These are phyloP conservation scores for Kryptolebias marmoratus DNA, from an alignment of 2,113 vertebrate species.

Conservation along the genomic window DNA sequence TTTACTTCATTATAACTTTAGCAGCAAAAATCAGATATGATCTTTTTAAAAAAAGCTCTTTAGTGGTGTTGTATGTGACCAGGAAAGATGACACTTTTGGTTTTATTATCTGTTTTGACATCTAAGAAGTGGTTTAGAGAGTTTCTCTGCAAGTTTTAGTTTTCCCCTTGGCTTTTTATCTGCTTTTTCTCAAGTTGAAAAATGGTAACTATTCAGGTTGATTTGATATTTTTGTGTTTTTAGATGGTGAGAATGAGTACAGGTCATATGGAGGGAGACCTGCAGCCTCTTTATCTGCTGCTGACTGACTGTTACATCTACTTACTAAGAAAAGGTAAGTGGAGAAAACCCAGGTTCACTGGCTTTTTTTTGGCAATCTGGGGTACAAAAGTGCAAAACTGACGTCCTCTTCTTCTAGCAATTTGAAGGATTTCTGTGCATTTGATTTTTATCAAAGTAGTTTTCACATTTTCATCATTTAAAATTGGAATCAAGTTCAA, in stretches of 20 bases:
- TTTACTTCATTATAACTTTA: not conserved
- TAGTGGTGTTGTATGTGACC: too few species aligned
- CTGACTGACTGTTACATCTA: constrained; percentile 96
- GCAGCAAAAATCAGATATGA: not conserved
- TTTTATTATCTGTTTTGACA: constrained; percentile 28
- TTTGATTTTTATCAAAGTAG: too few species aligned
- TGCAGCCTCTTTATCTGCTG: constrained; percentile 93
- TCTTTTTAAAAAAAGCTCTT: not conserved
- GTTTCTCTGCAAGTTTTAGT: constrained; percentile 29
- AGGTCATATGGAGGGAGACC: constrained; percentile 96
- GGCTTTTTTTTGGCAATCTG: not conserved
- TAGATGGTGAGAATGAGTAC: constrained; percentile 98
- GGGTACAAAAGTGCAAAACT: not conserved
- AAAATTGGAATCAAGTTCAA: too few species aligned
- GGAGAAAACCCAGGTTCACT: not conserved
- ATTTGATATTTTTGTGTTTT: not conserved
- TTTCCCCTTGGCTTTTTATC: not conserved
- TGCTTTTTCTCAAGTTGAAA: not conserved
- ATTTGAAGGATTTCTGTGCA: too few species aligned
- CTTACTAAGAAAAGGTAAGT: constrained; percentile 92
- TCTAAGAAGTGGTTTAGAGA: constrained; percentile 29
- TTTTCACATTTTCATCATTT: too few species aligned
- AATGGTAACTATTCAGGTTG: not conserved
- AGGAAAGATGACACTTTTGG: not conserved
- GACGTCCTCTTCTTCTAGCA: too few species aligned